A percentile compares a stretch with the other conserved stretches of the same genome.
Conservation (phyloP, 2,113 vertebrate species). For the Podocnemis expansa region DNA sequence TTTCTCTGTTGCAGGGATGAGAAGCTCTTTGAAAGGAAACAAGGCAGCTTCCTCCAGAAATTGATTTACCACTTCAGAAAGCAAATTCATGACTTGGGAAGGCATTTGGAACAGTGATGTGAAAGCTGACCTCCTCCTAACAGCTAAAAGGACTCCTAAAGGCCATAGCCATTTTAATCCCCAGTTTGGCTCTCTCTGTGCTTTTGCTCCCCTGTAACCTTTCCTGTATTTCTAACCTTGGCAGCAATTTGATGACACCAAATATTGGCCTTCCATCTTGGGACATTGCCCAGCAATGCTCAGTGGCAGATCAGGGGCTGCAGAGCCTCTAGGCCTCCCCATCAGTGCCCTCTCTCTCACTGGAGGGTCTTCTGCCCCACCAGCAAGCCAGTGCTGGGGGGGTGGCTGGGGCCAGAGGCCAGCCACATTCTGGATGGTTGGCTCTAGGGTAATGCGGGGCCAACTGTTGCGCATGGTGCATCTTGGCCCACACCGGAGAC, state of each 20-base stretch:
- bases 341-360: no score
- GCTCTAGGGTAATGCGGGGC: no score
- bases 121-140: conserved; percentile 22
- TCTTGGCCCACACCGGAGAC: no score
- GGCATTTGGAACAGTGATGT: neutral
- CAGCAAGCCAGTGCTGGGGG: no score
- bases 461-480: no score
- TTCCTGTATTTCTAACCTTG: conserved; percentile 1
- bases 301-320: no score
- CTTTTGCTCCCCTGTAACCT: neutral
- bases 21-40: neutral
- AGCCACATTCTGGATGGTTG: no score
- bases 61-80: neutral
- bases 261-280: conserved; percentile 40
- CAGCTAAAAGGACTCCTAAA: neutral
- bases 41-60: neutral
- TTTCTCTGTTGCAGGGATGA: neutral
- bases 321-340: no score
- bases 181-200: neutral
- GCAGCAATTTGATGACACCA: neutral
- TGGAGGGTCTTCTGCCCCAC: no score
- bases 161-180: neutral
- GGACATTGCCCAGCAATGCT: conserved; percentile 50
- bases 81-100: neutral
- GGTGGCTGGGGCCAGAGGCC: no score